Evolutionary conservation across 1,140 invertebrate genomes (phyloP), one percentile per base, ranked within the genome.

Genomic region (Oscheius sp.): DNA sequence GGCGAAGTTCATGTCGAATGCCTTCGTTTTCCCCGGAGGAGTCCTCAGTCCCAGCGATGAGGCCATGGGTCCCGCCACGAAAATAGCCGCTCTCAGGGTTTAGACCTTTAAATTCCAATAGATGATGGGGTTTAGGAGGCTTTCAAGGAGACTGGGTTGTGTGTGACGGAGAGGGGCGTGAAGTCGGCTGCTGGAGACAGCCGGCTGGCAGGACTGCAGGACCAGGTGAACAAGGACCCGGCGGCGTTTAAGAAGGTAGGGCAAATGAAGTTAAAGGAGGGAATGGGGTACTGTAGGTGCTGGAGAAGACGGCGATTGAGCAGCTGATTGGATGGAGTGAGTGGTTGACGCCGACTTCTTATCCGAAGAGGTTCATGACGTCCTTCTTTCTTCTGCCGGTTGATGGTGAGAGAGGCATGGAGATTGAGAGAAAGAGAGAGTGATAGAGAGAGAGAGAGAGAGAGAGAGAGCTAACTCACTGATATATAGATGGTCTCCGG

Each of bases 91-190:
- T n/a, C n/a, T 10, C 38, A 55, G 7, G 23, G 23, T 4, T 13
- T n/a, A n/a, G n/a, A n/a, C 31, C 28, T 35, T 66, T 28, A 18
- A 7, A 71, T 26, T n/a, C n/a, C n/a, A n/a, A n/a, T n/a, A n/a
- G 4, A 68, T 3, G 23, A 38, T 71, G 7, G 18, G 7, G n/a
- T 69, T 13, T 18, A 68, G 32, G 73, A 73, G 36, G 36, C 69
- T 49, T 75, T 75, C 38, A 68, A 75, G 46, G 73, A 75, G 59
- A 64, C 73, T n/a, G 73, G 73, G 28, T 36, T 75, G 7, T 38
- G 64, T 18, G 38, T 74, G 46, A 75, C 63, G 23, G 38, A 49
- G 31, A 35, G 52, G 36, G 61, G 73, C 36, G 45, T 59, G 59
- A 29, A 63, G 23, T 61, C 59, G 3, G 58, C 69, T 26, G 62